Conservation (phyloP, 2,888 invertebrate species). For the Drosophila planitibia region DNA sequence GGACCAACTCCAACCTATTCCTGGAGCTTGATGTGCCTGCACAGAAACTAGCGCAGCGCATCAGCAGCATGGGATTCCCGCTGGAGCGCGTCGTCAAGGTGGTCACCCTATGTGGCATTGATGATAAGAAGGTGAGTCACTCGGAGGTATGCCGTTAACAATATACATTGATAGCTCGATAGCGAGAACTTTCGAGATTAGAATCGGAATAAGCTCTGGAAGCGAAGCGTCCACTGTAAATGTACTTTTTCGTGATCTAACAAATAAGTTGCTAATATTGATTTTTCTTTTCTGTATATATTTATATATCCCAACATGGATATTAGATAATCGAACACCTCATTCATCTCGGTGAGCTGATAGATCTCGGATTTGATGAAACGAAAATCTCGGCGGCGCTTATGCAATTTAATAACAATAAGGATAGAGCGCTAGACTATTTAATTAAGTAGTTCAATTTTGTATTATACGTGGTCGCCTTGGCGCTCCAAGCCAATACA, state of each 20-base stretch:
- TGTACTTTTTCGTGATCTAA: neutral
- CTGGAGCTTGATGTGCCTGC: constrained; percentile 84
- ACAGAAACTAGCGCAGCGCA: constrained; percentile 90
- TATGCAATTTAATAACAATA: constrained; percentile 91
- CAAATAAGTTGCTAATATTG: neutral
- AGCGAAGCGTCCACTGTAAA: neutral
- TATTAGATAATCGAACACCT: constrained; percentile 92
- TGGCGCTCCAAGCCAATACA: constrained; percentile 38
- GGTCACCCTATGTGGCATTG: constrained; percentile 91
- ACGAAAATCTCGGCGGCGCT: constrained; percentile 90
- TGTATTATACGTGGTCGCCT: constrained; percentile 47
- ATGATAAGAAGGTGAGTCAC: constrained; percentile 86
- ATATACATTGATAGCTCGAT: neutral
- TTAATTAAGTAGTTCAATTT: constrained; percentile 89
- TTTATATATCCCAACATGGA: neutral
- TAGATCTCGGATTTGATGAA: constrained; percentile 94
- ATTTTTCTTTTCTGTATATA: neutral
- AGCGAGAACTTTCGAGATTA: neutral
- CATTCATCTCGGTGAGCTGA: constrained; percentile 90
- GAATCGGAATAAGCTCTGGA: neutral
- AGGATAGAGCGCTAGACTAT: constrained; percentile 94
- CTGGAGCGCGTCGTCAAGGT: constrained; percentile 92
- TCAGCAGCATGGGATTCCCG: constrained; percentile 96
- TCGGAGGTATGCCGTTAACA: neutral
- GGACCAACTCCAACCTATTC: constrained; percentile 46